Evolutionary conservation across 2,113 vertebrate genomes (phyloP).

Genomic region (Salvelinus alpinus): DNA sequence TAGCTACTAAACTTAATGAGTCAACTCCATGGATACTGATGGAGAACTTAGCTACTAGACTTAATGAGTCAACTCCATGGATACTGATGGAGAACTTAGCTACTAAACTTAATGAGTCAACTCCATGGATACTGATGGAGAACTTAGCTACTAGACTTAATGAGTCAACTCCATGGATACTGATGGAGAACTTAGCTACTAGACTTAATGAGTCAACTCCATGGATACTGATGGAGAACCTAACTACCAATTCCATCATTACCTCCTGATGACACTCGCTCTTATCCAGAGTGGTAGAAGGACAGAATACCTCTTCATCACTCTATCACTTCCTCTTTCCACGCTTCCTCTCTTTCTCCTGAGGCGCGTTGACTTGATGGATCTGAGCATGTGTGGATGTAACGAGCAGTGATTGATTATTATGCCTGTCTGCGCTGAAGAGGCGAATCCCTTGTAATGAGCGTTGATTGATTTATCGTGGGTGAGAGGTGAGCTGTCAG

Average conservation of each 20-base stretch:
- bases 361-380: constrained; percentile 30
- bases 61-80: too few species aligned
- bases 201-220: constrained; percentile 8
- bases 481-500: constrained; percentile 36
- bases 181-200: too few species aligned
- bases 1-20: too few species aligned
- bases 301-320: constrained; percentile 19
- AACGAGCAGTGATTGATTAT: constrained; percentile 55
- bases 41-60: too few species aligned
- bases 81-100: too few species aligned
- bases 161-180: too few species aligned
- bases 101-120: too few species aligned
- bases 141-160: too few species aligned
- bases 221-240: neutral
- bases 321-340: too few species aligned
- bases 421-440: constrained; percentile 31
- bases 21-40: too few species aligned
- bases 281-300: constrained; percentile 31
- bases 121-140: too few species aligned
- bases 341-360: too few species aligned
- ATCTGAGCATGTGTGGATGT: constrained; percentile 34
- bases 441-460: constrained; percentile 27
- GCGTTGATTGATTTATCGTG: constrained; percentile 57
- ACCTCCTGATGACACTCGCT: constrained; percentile 18
- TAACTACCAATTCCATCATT: constrained; percentile 21